phyloP scores from a whole-genome alignment of 2,113 vertebrate genomes.

The Syngnathoides biaculeatus region DNA sequence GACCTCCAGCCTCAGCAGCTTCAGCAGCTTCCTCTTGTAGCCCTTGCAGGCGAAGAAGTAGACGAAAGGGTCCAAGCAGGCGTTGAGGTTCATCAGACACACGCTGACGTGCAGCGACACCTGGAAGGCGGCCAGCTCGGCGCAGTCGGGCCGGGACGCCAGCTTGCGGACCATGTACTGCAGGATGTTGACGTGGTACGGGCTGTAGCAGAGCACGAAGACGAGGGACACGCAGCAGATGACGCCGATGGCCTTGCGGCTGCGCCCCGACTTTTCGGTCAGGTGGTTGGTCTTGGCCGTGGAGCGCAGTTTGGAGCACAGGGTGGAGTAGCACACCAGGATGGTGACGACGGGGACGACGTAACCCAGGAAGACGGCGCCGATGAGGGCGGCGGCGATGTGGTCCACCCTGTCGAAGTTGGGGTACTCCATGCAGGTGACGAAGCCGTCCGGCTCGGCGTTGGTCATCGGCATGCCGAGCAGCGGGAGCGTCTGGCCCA shows the following conservation, averaged over 20 bases:
- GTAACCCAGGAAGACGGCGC: constrained; percentile 85
- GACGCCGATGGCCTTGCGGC: constrained; percentile 89
- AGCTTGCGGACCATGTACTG: constrained; percentile 94
- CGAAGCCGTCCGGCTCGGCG: constrained; percentile 51
- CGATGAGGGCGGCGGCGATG: constrained; percentile 83
- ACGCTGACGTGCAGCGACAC: constrained; percentile 88
- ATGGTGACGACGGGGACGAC: constrained; percentile 82
- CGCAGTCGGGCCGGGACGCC: constrained; percentile 65
- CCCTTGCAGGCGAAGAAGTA: constrained; percentile 98
- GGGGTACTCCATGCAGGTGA: constrained; percentile 95
- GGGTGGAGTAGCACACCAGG: constrained; percentile 84
- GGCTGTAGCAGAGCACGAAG: constrained; percentile 89
- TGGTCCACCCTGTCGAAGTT: constrained; percentile 81
- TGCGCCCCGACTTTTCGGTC: constrained; percentile 86
- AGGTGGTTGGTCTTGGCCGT: constrained; percentile 84
- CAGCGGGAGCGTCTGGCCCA: constrained; percentile 87
- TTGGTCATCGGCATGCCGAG: constrained; percentile 78
- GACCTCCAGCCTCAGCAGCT: constrained; percentile 81
- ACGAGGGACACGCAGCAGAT: constrained; percentile 91
- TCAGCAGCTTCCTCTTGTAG: constrained; percentile 91
- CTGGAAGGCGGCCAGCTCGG: constrained; percentile 80
- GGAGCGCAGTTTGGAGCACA: constrained; percentile 84
- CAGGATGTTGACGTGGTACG: constrained; percentile 87
- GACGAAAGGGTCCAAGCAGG: constrained; percentile 92
- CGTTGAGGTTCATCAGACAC: constrained; percentile 94